phyloP scores from a whole-genome alignment of 2,113 vertebrate genomes.

The Australoheros scitulus region DNA sequence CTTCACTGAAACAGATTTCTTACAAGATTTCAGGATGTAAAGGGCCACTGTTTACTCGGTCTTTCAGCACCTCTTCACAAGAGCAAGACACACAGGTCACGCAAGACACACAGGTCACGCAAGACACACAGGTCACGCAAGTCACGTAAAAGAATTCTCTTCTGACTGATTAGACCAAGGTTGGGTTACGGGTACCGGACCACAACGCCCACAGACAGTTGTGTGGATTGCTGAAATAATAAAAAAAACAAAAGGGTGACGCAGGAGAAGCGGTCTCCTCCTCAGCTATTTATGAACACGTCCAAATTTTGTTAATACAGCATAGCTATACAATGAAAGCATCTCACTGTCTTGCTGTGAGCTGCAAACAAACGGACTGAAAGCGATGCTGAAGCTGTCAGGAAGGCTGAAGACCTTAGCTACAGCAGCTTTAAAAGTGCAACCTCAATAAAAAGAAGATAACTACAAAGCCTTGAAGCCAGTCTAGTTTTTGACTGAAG shows the following conservation, averaged over 20 bases:
- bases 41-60: neutral
- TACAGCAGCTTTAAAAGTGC: neutral
- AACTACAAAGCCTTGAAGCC: neutral
- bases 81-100: neutral
- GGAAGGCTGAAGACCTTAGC: neutral
- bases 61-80: conserved; percentile 6
- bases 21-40: neutral
- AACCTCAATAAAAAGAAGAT: neutral
- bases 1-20: neutral
- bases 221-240: no score
- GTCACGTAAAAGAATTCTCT: neutral
- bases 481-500: neutral
- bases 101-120: neutral
- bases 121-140: neutral
- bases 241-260: no score
- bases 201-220: no score
- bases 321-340: no score
- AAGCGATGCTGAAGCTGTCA: neutral
- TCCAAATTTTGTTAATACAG: neutral
- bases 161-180: neutral
- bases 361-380: neutral
- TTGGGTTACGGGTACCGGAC: no score
- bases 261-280: no score
- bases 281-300: no score
- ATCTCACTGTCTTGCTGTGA: neutral